Conservation (phyloP, 2,888 invertebrate species). For the Melinaea marsaeus region DNA sequence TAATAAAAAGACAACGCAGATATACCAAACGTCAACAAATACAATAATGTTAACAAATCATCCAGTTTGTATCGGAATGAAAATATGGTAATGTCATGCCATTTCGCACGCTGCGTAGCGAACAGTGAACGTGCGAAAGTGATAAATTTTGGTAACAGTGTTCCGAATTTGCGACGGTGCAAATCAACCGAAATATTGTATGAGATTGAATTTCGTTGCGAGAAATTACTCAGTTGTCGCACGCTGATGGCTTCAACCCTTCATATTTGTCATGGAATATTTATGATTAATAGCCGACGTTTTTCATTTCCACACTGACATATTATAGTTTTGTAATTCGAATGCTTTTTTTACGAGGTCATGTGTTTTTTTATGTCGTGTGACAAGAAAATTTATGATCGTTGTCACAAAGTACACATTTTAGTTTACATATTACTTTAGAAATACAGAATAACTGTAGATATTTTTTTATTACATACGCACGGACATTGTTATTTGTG, state of each 20-base stretch:
- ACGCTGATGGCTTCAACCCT: slow-evolving; percentile 27
- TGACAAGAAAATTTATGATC: slow-evolving; percentile 1
- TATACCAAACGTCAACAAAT: slow-evolving; percentile 5
- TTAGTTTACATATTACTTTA: background rate
- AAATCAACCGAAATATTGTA: slow-evolving; percentile 67
- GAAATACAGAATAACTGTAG: no score
- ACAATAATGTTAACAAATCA: slow-evolving; percentile 6
- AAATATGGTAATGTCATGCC: slow-evolving; percentile 32
- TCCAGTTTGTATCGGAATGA: slow-evolving; percentile 7
- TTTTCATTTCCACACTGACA: slow-evolving; percentile 26
- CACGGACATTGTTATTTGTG: no score
- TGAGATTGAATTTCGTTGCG: slow-evolving; percentile 56
- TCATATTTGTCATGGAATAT: slow-evolving; percentile 33
- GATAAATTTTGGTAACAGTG: slow-evolving; percentile 72
- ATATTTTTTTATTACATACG: no score
- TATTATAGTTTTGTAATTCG: slow-evolving; percentile 12
- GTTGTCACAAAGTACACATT: slow-evolving; percentile 4
- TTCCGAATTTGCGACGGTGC: slow-evolving; percentile 58
- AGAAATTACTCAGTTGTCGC: slow-evolving; percentile 47
- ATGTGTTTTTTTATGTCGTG: slow-evolving; percentile 6
- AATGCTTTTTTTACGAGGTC: slow-evolving; percentile 4
- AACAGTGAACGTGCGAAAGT: slow-evolving; percentile 54
- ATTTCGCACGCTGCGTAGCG: slow-evolving; percentile 32
- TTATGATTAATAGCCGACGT: slow-evolving; percentile 37
- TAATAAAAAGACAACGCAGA: background rate